A percentile compares a stretch with the other conserved stretches of the same genome.
phyloP scores from a whole-genome alignment of 2,797 vertebrate species.

The Enteromius argenteus region DNA sequence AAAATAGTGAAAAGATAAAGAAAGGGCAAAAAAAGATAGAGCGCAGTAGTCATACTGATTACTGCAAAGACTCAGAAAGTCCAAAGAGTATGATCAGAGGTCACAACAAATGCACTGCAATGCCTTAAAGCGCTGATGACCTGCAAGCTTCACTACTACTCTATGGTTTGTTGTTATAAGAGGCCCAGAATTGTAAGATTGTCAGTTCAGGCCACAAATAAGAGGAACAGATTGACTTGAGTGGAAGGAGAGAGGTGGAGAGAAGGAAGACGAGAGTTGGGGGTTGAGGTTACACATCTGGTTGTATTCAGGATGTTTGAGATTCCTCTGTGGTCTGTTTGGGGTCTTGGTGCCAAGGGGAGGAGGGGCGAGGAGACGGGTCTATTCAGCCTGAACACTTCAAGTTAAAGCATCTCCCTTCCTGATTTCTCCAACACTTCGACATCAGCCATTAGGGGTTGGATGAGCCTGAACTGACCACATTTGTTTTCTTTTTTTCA shows the following conservation, averaged over 20 bases:
- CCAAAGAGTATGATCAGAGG: neutral
- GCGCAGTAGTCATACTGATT: neutral
- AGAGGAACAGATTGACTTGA: constrained; percentile 3
- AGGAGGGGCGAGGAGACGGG: neutral
- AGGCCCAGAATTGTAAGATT: constrained; percentile 13
- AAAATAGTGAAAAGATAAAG: neutral
- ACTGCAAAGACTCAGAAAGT: neutral
- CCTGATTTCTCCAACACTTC: neutral
- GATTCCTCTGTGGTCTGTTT: constrained; percentile 55
- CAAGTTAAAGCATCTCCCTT: neutral
- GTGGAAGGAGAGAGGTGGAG: constrained; percentile 6
- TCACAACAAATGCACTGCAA: constrained; percentile 9
- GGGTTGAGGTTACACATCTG: constrained; percentile 63
- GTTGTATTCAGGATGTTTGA: constrained; percentile 59
- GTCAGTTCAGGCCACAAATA: constrained; percentile 22
- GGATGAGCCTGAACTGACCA: neutral
- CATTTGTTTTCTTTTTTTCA: neutral
- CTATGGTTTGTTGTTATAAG: constrained; percentile 18
- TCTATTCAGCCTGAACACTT: constrained; percentile 22
- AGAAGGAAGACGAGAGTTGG: constrained; percentile 46
- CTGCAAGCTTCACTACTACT: constrained; percentile 11
- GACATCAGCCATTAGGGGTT: neutral
- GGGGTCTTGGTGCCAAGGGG: constrained; percentile 40
- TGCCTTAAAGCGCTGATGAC: constrained; percentile 7
- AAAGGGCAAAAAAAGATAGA: neutral